Evolutionary conservation across 2,797 vertebrate species (phyloP), one percentile per base, ranked within the genome.

Genomic region (Pseudochromis fuscus): DNA sequence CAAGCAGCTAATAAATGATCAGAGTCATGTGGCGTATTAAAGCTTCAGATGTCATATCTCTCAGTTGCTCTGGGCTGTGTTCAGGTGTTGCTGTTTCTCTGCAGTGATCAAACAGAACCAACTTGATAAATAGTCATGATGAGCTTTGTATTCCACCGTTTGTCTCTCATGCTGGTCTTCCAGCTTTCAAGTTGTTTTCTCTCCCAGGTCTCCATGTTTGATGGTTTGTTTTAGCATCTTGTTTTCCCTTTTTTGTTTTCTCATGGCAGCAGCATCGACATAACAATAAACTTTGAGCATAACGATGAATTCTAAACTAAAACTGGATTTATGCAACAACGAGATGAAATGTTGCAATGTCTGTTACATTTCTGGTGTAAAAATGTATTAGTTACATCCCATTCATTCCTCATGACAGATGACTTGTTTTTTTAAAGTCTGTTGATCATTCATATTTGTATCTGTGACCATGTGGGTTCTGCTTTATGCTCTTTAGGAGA

Each of bases 401-500:
- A 23, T 31, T 48, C 3, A 33, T 61, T 61, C 9, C 38, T 56
- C 12, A 28, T 10, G 6, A 63, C 19, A 37, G 8, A 44, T 65
- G 2, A n/a, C 25, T n/a, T n/a, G 18, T 40, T 28, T 15, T n/a
- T 38, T 53, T 19, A 25, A 5, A 0, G 4, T 16, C 31, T 42
- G 37, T 37, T 24, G 7, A 21, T 67, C n/a, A 12, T 33, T 69
- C 10, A 45, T 13, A 7, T n/a, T 18, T 23, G 9, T 44, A 5
- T 58, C 21, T 57, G 24, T 21, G 44, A 67, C 24, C 21, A 0
- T 33, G 28, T 49, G 2, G 19, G 2, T 49, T 67, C 18, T 83
- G 23, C 13, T 69, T 21, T 79, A 25, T 68, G 19, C 71, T 59
- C 46, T 59, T 37, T 84, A 99, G 97, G 97, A 98, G 83, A 98